phyloP scores from a whole-genome alignment of 2,797 vertebrate genomes.

The Peromyscus nudipes region DNA sequence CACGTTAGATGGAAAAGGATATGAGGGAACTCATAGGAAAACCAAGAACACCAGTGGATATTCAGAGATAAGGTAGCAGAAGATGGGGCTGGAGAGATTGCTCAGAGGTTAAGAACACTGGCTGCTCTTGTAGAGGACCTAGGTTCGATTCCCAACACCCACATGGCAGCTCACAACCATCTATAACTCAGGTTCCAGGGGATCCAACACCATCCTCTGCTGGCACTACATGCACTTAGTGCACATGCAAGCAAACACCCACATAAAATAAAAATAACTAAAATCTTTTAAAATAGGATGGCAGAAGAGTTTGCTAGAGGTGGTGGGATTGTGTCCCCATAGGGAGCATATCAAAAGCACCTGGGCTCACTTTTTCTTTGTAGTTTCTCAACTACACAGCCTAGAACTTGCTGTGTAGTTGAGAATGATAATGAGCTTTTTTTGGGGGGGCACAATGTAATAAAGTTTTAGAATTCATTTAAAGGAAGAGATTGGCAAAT shows the following conservation, averaged over 20 bases:
- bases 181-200: background rate
- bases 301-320: background rate
- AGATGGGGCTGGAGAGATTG: background rate
- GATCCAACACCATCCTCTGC: background rate
- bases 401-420: background rate
- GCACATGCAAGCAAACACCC: background rate
- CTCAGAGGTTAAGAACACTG: background rate
- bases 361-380: background rate
- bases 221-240: background rate
- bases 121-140: background rate
- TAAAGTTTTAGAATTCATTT: background rate
- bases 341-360: background rate
- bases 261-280: background rate
- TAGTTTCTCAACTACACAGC: no score
- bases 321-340: background rate
- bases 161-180: background rate
- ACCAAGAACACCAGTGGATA: background rate
- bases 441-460: background rate
- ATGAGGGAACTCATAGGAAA: constrained; percentile 28
- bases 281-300: background rate
- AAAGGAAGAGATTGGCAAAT: background rate
- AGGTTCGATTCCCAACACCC: background rate
- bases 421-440: background rate
- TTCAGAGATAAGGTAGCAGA: constrained; percentile 3
- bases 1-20: constrained; percentile 45